A percentile compares a stretch with the other conserved stretches of the same genome.
These are phyloP conservation scores for Ecdyonurus torrentis DNA, from an alignment of 2,888 invertebrate genomes.

Conservation along the genomic window DNA sequence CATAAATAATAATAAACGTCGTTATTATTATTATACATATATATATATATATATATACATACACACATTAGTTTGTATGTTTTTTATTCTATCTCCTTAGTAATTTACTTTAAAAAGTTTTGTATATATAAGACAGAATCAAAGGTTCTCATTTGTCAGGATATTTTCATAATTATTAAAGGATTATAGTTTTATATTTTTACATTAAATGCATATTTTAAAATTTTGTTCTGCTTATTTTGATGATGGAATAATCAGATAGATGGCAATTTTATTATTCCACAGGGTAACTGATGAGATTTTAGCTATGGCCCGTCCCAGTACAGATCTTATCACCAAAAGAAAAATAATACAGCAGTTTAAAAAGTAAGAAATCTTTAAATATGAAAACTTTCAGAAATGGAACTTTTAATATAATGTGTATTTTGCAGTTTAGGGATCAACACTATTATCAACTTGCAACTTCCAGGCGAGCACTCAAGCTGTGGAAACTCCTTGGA, in stretches of 20 bases:
- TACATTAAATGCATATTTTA: background rate
- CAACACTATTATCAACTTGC: slow-evolving; percentile 69
- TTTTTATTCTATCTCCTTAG: too few species aligned
- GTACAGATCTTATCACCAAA: slow-evolving; percentile 51
- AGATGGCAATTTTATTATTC: slow-evolving; percentile 12
- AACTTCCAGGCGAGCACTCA: slow-evolving; percentile 72
- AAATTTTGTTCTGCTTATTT: background rate
- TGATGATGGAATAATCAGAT: background rate
- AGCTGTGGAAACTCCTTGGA: slow-evolving; percentile 64
- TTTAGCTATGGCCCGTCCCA: slow-evolving; percentile 77
- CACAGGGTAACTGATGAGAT: slow-evolving; percentile 76
- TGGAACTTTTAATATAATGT: background rate
- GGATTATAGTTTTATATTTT: too few species aligned
- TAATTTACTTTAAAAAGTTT: too few species aligned
- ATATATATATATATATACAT: too few species aligned
- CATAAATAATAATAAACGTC: too few species aligned
- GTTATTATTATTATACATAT: too few species aligned
- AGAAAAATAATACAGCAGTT: slow-evolving; percentile 66
- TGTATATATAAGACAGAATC: too few species aligned
- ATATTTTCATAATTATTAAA: too few species aligned
- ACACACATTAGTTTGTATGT: too few species aligned
- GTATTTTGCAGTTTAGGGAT: slow-evolving; percentile 46
- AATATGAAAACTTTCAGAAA: slow-evolving; percentile 1
- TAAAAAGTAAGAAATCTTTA: slow-evolving; percentile 33
- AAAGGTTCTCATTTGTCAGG: too few species aligned